Conservation (phyloP, 2,113 vertebrate species). For the Sander lucioperca region DNA sequence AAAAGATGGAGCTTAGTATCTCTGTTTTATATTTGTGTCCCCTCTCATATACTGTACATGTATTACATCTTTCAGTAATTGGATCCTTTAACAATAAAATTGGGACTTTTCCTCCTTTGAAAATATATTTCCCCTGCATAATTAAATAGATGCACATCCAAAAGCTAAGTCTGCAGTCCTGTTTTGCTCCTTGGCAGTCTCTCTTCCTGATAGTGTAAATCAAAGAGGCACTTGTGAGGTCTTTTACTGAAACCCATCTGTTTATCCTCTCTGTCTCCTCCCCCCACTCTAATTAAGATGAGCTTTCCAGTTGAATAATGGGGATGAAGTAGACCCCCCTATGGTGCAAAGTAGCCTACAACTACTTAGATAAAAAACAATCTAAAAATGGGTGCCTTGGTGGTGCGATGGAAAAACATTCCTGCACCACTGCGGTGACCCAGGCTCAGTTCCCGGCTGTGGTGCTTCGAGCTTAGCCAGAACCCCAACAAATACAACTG, state of each 20-base stretch:
- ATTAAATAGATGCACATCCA: constrained; percentile 3
- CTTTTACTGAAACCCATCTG: constrained; percentile 12
- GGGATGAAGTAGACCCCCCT: constrained; percentile 2
- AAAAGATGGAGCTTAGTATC: not conserved
- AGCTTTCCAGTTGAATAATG: constrained; percentile 29
- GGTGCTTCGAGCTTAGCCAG: constrained; percentile 15
- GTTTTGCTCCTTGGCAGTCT: constrained; percentile 9
- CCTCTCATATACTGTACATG: not conserved
- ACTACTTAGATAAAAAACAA: constrained; percentile 23
- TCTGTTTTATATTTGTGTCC: not conserved
- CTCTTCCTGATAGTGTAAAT: constrained; percentile 27
- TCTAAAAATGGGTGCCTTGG: constrained; percentile 10
- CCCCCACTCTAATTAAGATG: not conserved
- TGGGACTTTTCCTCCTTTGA: not conserved
- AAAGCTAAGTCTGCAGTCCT: not conserved
- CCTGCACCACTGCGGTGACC: not conserved
- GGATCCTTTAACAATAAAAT: not conserved
- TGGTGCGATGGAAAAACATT: not conserved
- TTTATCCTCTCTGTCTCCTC: constrained; percentile 6
- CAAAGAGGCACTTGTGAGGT: constrained; percentile 22
- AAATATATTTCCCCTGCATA: not conserved
- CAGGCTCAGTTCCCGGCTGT: not conserved
- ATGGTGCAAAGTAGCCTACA: constrained; percentile 8
- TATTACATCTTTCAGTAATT: constrained; percentile 21
- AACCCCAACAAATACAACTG: not conserved